A percentile compares a stretch with the other conserved stretches of the same genome.
Conservation (phyloP, 2,888 invertebrate genomes). For the Perizoma affinitatum region DNA sequence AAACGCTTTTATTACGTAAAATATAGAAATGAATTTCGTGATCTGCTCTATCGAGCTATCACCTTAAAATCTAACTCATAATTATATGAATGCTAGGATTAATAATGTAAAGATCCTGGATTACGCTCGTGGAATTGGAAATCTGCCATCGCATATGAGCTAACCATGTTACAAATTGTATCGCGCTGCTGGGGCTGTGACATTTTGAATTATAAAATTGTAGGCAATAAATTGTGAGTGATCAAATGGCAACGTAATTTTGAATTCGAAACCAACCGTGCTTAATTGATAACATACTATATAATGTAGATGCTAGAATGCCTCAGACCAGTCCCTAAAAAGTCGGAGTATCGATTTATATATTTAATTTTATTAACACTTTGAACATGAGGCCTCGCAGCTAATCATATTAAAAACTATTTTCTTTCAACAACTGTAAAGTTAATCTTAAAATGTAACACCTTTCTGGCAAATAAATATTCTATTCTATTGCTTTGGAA, state of each 20-base stretch:
- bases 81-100: conserved; percentile 27
- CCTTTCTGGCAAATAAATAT: no score
- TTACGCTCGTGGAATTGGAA: conserved; percentile 37
- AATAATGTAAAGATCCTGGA: conserved; percentile 38
- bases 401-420: no score
- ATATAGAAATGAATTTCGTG: no score
- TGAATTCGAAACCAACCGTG: conserved; percentile 72
- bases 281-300: conserved; percentile 79
- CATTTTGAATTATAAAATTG: conserved; percentile 66
- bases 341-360: conserved; percentile 4
- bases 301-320: conserved; percentile 32
- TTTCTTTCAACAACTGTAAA: no score
- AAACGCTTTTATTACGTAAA: no score
- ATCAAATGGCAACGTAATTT: conserved; percentile 65
- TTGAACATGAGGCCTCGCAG: no score
- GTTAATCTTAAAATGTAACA: no score
- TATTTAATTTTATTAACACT: no score
- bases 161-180: conserved; percentile 52
- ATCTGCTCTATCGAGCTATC: background rate
- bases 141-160: conserved; percentile 47
- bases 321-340: background rate
- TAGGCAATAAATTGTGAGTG: conserved; percentile 64
- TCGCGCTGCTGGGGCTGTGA: conserved; percentile 53
- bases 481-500: no score
- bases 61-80: conserved; percentile 12